Evolutionary conservation across 2,113 vertebrate species (phyloP).

Genomic region (Gopherus evgoodei): DNA sequence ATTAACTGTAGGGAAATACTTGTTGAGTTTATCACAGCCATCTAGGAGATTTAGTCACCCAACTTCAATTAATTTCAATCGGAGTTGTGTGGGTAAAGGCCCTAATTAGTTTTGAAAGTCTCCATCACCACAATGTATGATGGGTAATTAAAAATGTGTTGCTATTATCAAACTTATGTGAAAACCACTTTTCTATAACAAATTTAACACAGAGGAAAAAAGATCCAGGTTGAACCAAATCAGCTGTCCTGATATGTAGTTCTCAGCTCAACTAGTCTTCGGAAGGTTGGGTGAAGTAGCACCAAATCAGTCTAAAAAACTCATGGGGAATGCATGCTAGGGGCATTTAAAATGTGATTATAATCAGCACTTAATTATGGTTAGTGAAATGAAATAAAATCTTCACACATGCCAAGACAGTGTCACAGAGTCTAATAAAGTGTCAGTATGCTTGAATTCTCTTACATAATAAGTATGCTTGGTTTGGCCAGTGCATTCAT

Average conservation of each 20-base stretch:
- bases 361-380: constrained; percentile 3
- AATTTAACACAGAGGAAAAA: not conserved
- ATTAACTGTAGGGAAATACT: not conserved
- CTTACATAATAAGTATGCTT: not conserved
- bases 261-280: not conserved
- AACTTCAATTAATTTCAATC: not conserved
- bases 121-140: not conserved
- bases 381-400: not conserved
- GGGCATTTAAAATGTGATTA: not conserved
- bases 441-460: not conserved
- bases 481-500: not conserved
- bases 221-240: not conserved
- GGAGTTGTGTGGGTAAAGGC: not conserved
- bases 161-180: not conserved
- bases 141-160: not conserved
- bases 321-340: not conserved
- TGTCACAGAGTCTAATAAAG: not conserved
- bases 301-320: not conserved
- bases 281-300: not conserved
- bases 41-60: not conserved
- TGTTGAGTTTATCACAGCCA: not conserved
- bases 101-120: not conserved
- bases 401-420: not conserved
- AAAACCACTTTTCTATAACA: not conserved
- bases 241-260: not conserved